Evolutionary conservation across 1,140 invertebrate species (phyloP).

Genomic region (Panulirus ornatus): DNA sequence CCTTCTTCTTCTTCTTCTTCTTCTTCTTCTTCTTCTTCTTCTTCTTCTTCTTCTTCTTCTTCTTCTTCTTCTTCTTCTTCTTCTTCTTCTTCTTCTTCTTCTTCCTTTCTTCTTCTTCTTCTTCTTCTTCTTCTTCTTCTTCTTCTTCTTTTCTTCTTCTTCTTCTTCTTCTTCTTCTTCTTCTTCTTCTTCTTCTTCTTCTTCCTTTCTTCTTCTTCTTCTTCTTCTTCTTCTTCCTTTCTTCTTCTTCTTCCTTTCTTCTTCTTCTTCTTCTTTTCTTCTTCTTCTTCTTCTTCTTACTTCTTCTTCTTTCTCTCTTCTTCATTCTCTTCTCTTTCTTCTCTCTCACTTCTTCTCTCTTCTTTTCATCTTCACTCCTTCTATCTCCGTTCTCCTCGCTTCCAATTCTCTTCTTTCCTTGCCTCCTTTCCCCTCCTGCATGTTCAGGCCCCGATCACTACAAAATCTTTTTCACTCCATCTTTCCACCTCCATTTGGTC

Average conservation of each 20-base stretch:
- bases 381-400: too few species aligned
- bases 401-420: background rate
- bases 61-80: background rate
- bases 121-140: background rate
- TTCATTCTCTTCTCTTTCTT: background rate
- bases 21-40: too few species aligned
- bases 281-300: background rate
- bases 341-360: too few species aligned
- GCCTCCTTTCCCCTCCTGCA: background rate
- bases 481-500: too few species aligned
- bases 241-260: background rate
- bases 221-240: background rate
- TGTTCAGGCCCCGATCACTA: too few species aligned
- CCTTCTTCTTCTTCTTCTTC: background rate
- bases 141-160: background rate
- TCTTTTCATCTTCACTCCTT: too few species aligned
- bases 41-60: background rate
- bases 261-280: background rate
- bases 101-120: background rate
- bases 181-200: background rate
- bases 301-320: too few species aligned
- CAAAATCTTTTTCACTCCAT: too few species aligned
- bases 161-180: background rate
- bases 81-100: background rate
- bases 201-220: background rate